A percentile compares a stretch with the other conserved stretches of the same genome.
These are phyloP conservation scores for Dichetophora obliterata DNA, from an alignment of 2,888 invertebrate genomes.

Conservation along the genomic window DNA sequence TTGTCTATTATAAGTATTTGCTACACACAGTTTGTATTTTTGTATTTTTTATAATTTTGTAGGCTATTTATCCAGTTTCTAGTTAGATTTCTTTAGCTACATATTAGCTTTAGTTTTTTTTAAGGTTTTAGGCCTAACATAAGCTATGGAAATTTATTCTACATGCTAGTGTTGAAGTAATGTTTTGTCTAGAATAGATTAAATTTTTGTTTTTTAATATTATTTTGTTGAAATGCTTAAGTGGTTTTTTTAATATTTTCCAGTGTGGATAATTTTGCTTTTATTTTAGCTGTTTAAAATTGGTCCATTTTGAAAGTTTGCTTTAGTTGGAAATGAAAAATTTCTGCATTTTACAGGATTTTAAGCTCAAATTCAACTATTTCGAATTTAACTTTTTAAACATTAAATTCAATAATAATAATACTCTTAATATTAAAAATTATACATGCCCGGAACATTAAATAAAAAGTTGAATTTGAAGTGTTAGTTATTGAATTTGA, in stretches of 20 bases:
- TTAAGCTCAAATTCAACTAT: not conserved
- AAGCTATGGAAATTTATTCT: slow-evolving; percentile 12
- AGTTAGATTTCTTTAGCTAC: not conserved
- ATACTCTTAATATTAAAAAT: too few species aligned
- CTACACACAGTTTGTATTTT: not conserved
- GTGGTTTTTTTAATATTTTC: slow-evolving; percentile 20
- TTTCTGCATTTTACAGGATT: not conserved
- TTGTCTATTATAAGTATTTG: not conserved
- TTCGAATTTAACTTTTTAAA: not conserved
- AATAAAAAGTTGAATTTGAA: too few species aligned
- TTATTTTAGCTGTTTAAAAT: slow-evolving; percentile 52
- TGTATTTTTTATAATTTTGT: slow-evolving; percentile 18
- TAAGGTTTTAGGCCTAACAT: not conserved
- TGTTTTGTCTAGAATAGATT: not conserved
- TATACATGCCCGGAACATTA: too few species aligned
- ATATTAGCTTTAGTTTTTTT: not conserved
- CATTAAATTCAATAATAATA: too few species aligned
- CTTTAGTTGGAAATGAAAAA: slow-evolving; percentile 40
- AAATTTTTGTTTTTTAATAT: not conserved
- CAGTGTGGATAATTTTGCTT: slow-evolving; percentile 1
- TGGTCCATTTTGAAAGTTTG: slow-evolving; percentile 64
- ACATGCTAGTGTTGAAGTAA: not conserved
- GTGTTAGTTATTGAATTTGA: too few species aligned
- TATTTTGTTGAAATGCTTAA: slow-evolving; percentile 17
- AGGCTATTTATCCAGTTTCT: not conserved